Conservation (phyloP, 2,113 vertebrate genomes). For the Dicrurus megarhynchus region DNA sequence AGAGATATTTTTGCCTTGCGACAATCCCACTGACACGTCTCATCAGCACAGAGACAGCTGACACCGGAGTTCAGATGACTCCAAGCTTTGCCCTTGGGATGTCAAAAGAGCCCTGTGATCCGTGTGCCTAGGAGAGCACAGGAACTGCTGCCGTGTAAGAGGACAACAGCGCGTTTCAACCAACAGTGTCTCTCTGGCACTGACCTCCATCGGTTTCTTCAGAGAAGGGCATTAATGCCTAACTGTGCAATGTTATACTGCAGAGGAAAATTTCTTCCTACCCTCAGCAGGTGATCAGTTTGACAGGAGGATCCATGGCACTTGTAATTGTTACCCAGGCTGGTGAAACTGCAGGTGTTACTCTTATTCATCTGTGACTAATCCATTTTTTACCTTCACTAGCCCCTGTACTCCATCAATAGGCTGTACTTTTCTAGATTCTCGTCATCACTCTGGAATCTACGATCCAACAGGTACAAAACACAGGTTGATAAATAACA, state of each 20-base stretch:
- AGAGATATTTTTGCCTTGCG: background rate
- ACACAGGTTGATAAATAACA: slow-evolving; percentile 39
- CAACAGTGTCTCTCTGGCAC: background rate
- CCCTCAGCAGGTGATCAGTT: background rate
- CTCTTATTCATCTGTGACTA: slow-evolving; percentile 43
- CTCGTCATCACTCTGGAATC: slow-evolving; percentile 38
- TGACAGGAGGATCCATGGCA: background rate
- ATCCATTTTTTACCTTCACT: slow-evolving; percentile 27
- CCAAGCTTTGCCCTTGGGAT: slow-evolving; percentile 27
- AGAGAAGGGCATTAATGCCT: background rate
- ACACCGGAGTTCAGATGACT: background rate
- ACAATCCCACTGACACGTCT: slow-evolving; percentile 7
- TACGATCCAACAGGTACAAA: background rate
- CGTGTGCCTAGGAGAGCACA: rapidly evolving
- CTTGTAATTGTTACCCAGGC: background rate
- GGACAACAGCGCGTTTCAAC: background rate
- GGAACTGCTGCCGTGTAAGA: background rate
- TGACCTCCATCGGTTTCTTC: background rate
- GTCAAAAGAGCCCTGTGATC: background rate
- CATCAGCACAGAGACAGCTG: slow-evolving; percentile 5
- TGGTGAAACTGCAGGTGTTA: slow-evolving; percentile 20
- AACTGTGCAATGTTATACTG: background rate
- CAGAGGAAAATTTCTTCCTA: background rate
- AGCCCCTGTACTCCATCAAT: background rate
- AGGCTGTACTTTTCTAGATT: slow-evolving; percentile 6